These are phyloP conservation scores for Ectemnius lituratus DNA, from an alignment of 2,888 invertebrate species.

Conservation along the genomic window DNA sequence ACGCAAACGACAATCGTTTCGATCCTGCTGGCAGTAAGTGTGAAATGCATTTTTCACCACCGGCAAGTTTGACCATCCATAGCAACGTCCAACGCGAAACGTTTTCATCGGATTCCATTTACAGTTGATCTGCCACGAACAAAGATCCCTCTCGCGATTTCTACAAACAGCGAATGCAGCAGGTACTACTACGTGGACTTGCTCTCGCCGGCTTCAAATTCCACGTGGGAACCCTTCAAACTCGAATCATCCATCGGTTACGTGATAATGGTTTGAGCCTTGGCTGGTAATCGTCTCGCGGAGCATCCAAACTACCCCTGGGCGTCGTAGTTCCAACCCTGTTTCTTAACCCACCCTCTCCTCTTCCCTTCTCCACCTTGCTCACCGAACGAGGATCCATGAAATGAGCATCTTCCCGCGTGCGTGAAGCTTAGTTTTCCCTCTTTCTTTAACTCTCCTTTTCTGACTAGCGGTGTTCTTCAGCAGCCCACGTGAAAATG, in stretches of 20 bases:
- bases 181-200: background rate
- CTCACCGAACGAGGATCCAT: no score
- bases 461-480: no score
- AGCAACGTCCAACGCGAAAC: no score
- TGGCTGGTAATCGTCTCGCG: constrained; percentile 41
- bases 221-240: constrained; percentile 54
- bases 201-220: constrained; percentile 40
- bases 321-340: constrained; percentile 17
- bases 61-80: no score
- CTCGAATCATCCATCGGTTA: constrained; percentile 56
- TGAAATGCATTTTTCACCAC: background rate
- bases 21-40: constrained; percentile 20
- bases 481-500: constrained; percentile 18
- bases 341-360: constrained; percentile 30
- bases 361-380: no score
- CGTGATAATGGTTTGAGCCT: constrained; percentile 55
- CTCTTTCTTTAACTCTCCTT: no score
- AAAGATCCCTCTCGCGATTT: background rate
- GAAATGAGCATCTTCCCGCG: no score
- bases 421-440: no score
- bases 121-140: background rate
- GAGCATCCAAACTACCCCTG: constrained; percentile 28
- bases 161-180: background rate
- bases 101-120: background rate
- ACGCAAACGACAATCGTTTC: constrained; percentile 51